Evolutionary conservation across 2,113 vertebrate species (phyloP), one percentile per base, ranked within the genome.

Genomic region (Cyprinus carpio): DNA sequence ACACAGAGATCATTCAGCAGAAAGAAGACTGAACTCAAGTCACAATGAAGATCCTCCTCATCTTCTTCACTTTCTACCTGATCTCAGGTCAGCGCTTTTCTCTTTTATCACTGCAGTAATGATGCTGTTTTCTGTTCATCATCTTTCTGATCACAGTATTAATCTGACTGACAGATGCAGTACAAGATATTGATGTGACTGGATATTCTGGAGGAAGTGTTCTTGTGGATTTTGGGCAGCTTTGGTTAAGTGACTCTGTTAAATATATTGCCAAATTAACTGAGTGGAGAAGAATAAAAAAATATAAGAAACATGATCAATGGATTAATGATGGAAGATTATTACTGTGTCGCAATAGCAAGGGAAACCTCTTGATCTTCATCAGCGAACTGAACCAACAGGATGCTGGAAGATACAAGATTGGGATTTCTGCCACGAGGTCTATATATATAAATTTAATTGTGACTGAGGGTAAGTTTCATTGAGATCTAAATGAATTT

Each of bases 81-180:
- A 80, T 87, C 15, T 31, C 86, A 74, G 86, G 86, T 87, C 76
- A 69, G 69, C 37, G 31, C 20, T 60, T 60, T 60, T 78, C 76
- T 78, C 76, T 60, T 60, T 78, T 54, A 20, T 54, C 51, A 54
- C 51, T 54, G 51, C 51, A 54, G 51, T 54, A 54, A 54, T 67
- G 64, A 67, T 67, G 64, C 13, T 67, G 64, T 69, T 69, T 69
- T 69, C 29, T 69, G 29, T 69, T 69, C 40, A 75, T 75, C 6
- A 75, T 0, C 15, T 78, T 58, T 78, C 51, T 78, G 18, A 69
- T 69, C 65, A 78, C 75, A 58, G 18, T 37, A 58, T 78, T 6
- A 51, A 51, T 51, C 49, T 51, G 49, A 51, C 16, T 51, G 49
- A 51, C 49, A 51, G 49, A 0, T 16, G 15, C 13, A 51, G 15